Evolutionary conservation across 2,113 vertebrate genomes (phyloP).

Genomic region (Erythrolamprus reginae): DNA sequence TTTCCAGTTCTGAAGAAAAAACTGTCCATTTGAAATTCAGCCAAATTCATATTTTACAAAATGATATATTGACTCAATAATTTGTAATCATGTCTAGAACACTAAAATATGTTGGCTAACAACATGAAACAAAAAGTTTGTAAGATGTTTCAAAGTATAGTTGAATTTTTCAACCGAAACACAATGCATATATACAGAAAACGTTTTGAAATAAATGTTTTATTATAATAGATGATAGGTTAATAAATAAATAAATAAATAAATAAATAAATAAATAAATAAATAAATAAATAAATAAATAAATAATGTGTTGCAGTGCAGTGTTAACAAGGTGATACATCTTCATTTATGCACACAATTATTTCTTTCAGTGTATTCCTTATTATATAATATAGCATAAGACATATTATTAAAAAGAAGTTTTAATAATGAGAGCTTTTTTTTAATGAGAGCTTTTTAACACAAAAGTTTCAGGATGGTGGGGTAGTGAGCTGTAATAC

Average conservation of each 20-base stretch:
- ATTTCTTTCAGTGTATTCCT: not conserved
- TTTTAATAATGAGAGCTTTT: too few relatives aligned
- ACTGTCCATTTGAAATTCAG: not conserved
- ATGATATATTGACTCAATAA: not conserved
- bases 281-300: not conserved
- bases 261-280: not conserved
- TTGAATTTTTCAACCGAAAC: not conserved
- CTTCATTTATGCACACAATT: not conserved
- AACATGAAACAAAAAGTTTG: not conserved
- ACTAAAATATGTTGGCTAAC: not conserved
- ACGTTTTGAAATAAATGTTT: not conserved
- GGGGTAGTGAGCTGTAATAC: not conserved
- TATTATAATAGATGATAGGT: not conserved
- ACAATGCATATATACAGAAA: not conserved
- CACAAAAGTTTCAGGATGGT: not conserved
- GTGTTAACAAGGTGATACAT: not conserved
- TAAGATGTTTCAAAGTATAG: not conserved
- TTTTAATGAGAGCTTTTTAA: not conserved
- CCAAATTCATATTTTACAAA: not conserved
- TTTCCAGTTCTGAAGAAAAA: slow-evolving; percentile 24
- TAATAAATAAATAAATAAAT: not conserved
- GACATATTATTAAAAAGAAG: not conserved
- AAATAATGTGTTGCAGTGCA: not conserved
- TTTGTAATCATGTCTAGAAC: not conserved
- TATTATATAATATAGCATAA: not conserved